Percentiles rank a stretch among this genome's conserved stretches.
Conservation (phyloP, 2,113 vertebrate species). For the Dicaeum eximium region DNA sequence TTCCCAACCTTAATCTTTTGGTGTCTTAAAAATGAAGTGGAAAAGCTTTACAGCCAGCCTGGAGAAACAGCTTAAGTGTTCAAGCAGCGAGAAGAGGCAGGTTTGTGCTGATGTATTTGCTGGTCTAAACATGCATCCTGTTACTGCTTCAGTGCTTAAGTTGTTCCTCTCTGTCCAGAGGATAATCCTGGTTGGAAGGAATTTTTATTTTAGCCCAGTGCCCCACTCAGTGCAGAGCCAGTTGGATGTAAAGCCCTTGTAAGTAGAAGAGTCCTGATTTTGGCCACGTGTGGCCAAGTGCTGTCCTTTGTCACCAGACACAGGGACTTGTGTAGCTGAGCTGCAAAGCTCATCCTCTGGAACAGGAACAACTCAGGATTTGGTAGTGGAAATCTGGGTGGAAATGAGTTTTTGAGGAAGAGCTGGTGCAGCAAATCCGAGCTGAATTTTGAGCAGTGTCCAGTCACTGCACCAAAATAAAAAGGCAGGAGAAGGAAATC, state of each 20-base stretch:
- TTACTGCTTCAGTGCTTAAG: not conserved
- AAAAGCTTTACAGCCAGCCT: not conserved
- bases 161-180: not conserved
- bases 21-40: not conserved
- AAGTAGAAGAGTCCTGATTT: not conserved
- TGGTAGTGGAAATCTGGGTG: not conserved
- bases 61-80: not conserved
- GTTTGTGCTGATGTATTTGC: not conserved
- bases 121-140: not conserved
- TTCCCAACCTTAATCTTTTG: not conserved
- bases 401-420: not conserved
- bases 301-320: not conserved
- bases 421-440: not conserved
- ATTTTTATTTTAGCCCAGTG: not conserved
- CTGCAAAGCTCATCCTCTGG: not conserved
- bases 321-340: not conserved
- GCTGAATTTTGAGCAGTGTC: not conserved
- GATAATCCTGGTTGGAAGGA: not conserved
- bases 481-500: not conserved
- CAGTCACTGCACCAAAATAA: not conserved
- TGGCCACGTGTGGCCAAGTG: rapidly evolving
- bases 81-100: not conserved
- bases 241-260: not conserved
- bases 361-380: not conserved
- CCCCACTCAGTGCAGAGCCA: not conserved